Evolutionary conservation across 2,113 vertebrate species (phyloP), one percentile per base, ranked within the genome.

Genomic region (Callithrix jacchus): DNA sequence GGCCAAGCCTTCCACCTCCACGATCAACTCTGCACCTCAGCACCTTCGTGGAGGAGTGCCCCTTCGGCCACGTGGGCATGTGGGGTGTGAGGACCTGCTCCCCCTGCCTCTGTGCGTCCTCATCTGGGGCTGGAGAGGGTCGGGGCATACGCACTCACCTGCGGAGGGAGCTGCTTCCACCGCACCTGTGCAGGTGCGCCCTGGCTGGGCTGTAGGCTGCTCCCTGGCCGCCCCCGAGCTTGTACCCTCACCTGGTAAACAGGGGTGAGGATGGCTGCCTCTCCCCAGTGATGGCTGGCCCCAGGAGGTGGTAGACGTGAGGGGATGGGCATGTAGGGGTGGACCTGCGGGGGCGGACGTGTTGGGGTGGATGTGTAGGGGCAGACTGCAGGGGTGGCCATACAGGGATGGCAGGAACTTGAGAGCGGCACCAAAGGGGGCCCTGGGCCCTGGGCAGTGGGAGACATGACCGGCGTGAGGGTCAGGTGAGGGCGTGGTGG

Each of bases 401-500:
- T 12, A 6, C 27, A 64, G 61, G 61, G 61, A 6, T 0, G 12
- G 12, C 61, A 64, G 61, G 61, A 30, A 13, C 61, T 64, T 64
- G 61, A 64, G 61, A 64, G 61, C 61, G 2, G 61, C 61, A 12
- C 5, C 27, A 32, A 14, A 64, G 27, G 27, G 13, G 40, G 40
- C 18, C 35, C 61, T 16, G n/a, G 25, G 4, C 49, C 37, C 11
- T 14, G 27, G 30, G 21, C 23, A 20, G 6, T 37, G 35, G n/a
- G 49, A 56, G 25, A 8, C 54, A 21, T 74, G 10, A 14, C 21
- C 3, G 35, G 5, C 42, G 2, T 64, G 27, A 64, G 27, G 30
- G 61, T 32, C 61, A 1, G 61, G 61, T 35, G 7, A 18, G 2
- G 27, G 17, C 0, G 0, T 3, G 9, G 4, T 27, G 4, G 93